Evolutionary conservation across 2,888 invertebrate species (phyloP), one percentile per base, ranked within the genome.

Genomic region (Argyra leucocephala): DNA sequence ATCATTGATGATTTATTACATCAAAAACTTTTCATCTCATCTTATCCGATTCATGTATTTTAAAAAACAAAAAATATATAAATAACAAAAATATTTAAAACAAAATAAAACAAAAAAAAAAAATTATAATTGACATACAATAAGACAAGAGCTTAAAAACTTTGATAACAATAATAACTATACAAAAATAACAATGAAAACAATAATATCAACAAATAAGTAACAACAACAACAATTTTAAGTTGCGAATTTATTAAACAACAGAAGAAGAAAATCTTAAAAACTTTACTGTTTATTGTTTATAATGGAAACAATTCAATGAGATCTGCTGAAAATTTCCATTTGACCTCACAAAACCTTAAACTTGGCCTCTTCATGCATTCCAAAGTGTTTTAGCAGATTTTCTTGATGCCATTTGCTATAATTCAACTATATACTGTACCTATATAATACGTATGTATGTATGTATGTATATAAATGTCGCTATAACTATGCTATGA

Each of bases 321-420:
- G 15, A 48, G 48, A 48, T 15, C 48, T 48, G n/a, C n/a, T n/a
- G n/a, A n/a, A 48, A 59, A 59, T 59, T 59, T 59, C 22, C 23
- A 59, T 59, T 59, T 59, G 59, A 59, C 59, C 59, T 18, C 22
- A 59, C 59, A 59, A 59, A 59, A 59, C 59, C 59, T 59, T 59
- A 22, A 59, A 59, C 59, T 59, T 59, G 59, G 59, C 59, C 59
- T 59, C 57, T 57, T 57, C 57, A 59, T 48, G 48, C 48, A 48
- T 48, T 48, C 48, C 48, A 48, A 48, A 48, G 6, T 15, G 48
- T 48, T 48, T 48, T 48, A 3, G 2, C 2, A 18, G 2, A 48
- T 48, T 48, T 48, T 48, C 31, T 31, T 31, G n/a, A n/a, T n/a
- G n/a, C n/a, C n/a, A n/a, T n/a, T n/a, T n/a, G n/a, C n/a, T n/a